These are phyloP conservation scores for Rutilus rutilus DNA, from an alignment of 2,113 vertebrate genomes.

Conservation along the genomic window DNA sequence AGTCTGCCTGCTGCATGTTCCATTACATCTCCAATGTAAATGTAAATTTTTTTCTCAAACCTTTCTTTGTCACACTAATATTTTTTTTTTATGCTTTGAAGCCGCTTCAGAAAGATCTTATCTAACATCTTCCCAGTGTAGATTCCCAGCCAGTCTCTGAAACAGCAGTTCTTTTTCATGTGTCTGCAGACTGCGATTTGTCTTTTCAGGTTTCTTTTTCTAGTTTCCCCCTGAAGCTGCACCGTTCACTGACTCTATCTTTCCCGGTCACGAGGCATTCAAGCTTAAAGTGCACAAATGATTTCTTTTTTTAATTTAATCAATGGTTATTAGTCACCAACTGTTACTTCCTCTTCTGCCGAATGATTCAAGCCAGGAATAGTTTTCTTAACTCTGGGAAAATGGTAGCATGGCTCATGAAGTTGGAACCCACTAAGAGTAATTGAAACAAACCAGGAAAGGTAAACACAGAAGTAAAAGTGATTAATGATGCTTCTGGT, in stretches of 20 bases:
- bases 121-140: slow-evolving; percentile 4
- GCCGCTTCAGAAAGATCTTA: background rate
- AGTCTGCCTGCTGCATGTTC: background rate
- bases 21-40: background rate
- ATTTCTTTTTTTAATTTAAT: slow-evolving; percentile 14
- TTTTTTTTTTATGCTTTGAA: background rate
- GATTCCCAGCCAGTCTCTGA: background rate
- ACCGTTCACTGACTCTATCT: background rate
- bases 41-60: background rate
- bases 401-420: slow-evolving; percentile 37
- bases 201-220: slow-evolving; percentile 2
- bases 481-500: slow-evolving; percentile 42
- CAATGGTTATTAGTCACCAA: slow-evolving; percentile 39
- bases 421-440: slow-evolving; percentile 41
- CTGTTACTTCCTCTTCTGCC: slow-evolving; percentile 8
- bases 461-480: slow-evolving; percentile 42
- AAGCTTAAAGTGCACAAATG: slow-evolving; percentile 14
- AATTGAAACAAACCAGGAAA: slow-evolving; percentile 47
- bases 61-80: background rate
- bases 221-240: background rate
- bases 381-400: slow-evolving; percentile 33
- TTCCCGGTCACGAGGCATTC: background rate
- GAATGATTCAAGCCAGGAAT: slow-evolving; percentile 8
- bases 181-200: background rate
- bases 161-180: background rate